Conservation (phyloP, 2,113 vertebrate genomes). For the Lutjanus erythropterus region DNA sequence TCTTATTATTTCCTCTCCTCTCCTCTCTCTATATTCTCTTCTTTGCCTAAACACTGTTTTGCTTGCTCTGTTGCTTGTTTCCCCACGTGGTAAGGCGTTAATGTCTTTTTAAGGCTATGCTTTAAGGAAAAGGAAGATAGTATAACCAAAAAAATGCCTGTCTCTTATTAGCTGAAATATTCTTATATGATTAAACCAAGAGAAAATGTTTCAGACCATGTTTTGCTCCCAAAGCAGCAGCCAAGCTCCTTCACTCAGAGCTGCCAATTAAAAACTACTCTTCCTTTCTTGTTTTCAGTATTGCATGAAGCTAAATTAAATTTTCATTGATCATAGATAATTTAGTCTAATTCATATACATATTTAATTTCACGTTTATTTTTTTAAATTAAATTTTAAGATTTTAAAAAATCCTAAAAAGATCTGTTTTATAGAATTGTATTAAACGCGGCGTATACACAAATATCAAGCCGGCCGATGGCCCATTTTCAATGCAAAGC, state of each 20-base stretch:
- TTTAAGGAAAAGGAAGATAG: not conserved
- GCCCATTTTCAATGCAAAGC: not conserved
- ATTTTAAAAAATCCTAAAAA: not conserved
- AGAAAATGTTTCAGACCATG: not conserved
- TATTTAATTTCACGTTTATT: not conserved
- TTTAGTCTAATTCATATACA: not conserved
- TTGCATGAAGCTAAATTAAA: constrained; percentile 1
- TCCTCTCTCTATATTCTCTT: not conserved
- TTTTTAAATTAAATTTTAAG: not conserved
- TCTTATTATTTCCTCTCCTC: not conserved
- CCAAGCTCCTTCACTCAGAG: not conserved
- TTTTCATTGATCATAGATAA: not conserved
- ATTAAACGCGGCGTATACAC: not conserved
- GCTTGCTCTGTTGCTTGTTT: not conserved
- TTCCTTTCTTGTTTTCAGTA: not conserved
- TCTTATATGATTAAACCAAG: not conserved
- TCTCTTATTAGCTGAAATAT: not conserved
- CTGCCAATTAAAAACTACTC: constrained; percentile 9
- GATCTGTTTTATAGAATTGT: not conserved
- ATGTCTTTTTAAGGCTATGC: not conserved
- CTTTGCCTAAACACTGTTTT: not conserved
- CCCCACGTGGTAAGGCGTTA: not conserved
- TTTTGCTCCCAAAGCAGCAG: constrained; percentile 8
- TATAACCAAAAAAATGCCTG: not conserved
- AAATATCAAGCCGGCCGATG: not conserved